Base-by-base conservation (phyloP, 2,113 vertebrate genomes). In the Tympanuchus pallidicinctus region DNA sequence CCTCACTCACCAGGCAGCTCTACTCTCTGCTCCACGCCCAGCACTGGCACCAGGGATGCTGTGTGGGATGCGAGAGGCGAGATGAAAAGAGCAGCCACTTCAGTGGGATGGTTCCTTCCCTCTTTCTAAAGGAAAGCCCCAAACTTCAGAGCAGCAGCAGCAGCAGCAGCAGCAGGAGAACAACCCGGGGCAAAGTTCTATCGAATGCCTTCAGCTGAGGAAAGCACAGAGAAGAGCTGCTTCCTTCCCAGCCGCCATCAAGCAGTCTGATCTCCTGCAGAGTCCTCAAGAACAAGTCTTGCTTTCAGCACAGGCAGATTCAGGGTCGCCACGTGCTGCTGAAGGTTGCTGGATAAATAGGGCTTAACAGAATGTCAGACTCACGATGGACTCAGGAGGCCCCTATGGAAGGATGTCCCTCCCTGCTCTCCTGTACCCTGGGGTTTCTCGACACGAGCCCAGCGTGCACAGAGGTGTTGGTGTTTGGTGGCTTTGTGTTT, bases 361-460 rank as follows among this genome's bases (percentile, higher is more conserved):
- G 56, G 88, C 88, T 93, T 84, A 84, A 75, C 43, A 82, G 30
- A 72, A 65, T 72, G 90, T 75, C 70, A 82, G 59, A 24, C 78
- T 32, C n/a, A 13, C 2, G 10, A 69, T 36, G 7, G 16, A 28
- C 38, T 10, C 24, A 64, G 25, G 40, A 64, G 61, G 32, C 32
- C 59, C 54, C 52, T 63, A 15, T 15, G 36, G 61, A 40, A 38
- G 38, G 25, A 28, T 52, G 2, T 15, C 52, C 25, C 38, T 82
- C 65, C 43, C 28, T 28, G 19, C 38, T n/a, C 40, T 82, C 32
- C 10, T 28, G 16, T 8, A 40, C 82, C 60, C 73, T 16, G 70
- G 70, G 93, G 16, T 24, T 78, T 45, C 75, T 73, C 64, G 57
- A 10, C 54, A 54, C 2, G 24, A 70, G 63, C 12, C 75, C 57